phyloP scores from a whole-genome alignment of 1,140 invertebrate species.

The Lysiphlebus fabarum region DNA sequence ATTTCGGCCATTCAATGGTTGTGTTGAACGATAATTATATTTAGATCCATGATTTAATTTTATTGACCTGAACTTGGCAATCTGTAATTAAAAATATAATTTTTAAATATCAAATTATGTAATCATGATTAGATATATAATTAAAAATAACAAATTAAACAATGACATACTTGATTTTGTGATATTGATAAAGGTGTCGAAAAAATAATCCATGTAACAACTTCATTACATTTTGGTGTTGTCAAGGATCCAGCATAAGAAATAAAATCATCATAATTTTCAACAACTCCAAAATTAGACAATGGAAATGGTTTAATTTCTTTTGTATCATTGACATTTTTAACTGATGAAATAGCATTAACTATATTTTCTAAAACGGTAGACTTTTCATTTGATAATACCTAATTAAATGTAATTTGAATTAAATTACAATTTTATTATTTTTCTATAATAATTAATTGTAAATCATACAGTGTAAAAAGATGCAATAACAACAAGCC shows the following conservation, averaged over 20 bases:
- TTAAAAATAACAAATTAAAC: no score
- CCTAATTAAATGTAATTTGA: no score
- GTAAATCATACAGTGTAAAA: constrained; percentile 38
- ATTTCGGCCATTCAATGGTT: constrained; percentile 61
- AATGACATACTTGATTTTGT: no score
- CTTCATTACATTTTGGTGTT: no score
- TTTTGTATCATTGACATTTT: not conserved
- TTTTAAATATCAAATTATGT: no score
- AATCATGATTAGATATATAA: no score
- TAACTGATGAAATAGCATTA: not conserved
- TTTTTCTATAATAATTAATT: not conserved
- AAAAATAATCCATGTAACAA: no score
- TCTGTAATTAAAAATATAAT: constrained; percentile 54
- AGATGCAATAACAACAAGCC: constrained; percentile 43
- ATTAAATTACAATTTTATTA: constrained; percentile 1
- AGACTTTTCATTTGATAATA: constrained; percentile 4
- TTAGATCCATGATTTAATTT: constrained; percentile 61
- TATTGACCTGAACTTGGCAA: constrained; percentile 62
- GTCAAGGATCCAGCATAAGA: not conserved
- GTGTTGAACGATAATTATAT: constrained; percentile 69
- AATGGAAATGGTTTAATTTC: constrained; percentile 22
- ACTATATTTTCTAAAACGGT: not conserved
- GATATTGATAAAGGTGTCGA: no score
- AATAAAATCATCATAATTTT: constrained; percentile 52
- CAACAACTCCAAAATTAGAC: constrained; percentile 11